These are phyloP conservation scores for Anarrhichthys ocellatus DNA, from an alignment of 2,113 vertebrate genomes.

Conservation along the genomic window DNA sequence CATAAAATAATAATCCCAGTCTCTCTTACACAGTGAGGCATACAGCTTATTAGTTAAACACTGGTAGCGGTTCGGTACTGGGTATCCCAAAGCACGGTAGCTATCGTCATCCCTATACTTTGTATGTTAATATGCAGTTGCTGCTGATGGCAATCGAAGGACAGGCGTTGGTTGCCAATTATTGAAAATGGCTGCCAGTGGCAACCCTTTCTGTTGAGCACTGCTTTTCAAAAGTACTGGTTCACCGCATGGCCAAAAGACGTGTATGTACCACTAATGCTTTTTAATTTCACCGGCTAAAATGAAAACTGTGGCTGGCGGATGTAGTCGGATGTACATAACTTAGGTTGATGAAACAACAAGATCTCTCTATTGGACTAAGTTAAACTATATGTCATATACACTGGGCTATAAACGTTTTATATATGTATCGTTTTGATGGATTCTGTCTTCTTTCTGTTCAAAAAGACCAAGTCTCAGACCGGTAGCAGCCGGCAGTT, in stretches of 20 bases:
- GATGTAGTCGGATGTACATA: background rate
- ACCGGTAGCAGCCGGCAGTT: background rate
- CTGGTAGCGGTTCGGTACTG: background rate
- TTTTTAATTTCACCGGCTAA: background rate
- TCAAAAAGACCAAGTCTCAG: background rate
- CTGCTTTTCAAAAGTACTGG: background rate
- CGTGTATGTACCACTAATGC: background rate
- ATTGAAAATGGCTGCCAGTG: background rate
- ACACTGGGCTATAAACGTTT: background rate
- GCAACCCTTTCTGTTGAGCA: background rate
- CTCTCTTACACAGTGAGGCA: background rate
- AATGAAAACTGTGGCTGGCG: background rate
- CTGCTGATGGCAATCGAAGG: background rate
- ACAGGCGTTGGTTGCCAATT: background rate
- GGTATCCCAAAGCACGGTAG: background rate
- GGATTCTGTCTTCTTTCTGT: background rate
- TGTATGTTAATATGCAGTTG: no score
- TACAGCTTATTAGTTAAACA: background rate
- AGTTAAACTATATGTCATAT: background rate
- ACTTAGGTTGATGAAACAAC: background rate
- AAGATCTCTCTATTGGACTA: background rate
- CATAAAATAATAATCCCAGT: background rate
- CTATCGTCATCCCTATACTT: no score
- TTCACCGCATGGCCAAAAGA: background rate
- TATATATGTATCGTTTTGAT: no score